phyloP scores from a whole-genome alignment of 2,888 invertebrate genomes.

The Apotomis capreana region DNA sequence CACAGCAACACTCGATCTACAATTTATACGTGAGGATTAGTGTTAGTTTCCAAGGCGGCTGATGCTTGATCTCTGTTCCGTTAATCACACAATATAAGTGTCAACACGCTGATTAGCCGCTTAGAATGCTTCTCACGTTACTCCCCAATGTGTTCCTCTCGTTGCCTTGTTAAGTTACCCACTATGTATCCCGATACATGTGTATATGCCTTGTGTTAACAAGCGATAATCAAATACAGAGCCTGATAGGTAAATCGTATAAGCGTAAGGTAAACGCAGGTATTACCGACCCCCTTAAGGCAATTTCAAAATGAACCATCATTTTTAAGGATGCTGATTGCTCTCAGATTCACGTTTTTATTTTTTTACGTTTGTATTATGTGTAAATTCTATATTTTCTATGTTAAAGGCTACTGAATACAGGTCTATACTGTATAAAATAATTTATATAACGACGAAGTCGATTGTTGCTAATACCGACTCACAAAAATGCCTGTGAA shows the following conservation, averaged over 20 bases:
- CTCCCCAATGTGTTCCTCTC: slow-evolving; percentile 47
- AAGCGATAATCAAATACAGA: slow-evolving; percentile 30
- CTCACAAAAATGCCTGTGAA: too few species aligned
- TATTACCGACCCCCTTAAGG: too few species aligned
- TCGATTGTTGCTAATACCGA: too few species aligned
- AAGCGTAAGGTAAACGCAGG: too few species aligned
- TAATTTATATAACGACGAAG: too few species aligned
- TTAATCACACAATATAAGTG: slow-evolving; percentile 52
- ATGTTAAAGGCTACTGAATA: too few species aligned
- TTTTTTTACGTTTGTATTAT: too few species aligned
- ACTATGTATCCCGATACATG: slow-evolving; percentile 37
- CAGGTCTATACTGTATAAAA: too few species aligned
- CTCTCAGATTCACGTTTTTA: too few species aligned
- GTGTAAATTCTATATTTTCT: too few species aligned
- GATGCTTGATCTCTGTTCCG: slow-evolving; percentile 38
- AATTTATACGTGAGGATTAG: neutral
- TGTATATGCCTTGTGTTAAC: slow-evolving; percentile 25
- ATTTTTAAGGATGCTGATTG: too few species aligned
- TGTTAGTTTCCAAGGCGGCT: neutral
- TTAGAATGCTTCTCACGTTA: slow-evolving; percentile 49
- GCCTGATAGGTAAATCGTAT: neutral
- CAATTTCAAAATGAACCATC: too few species aligned
- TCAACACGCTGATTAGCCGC: slow-evolving; percentile 61
- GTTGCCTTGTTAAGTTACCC: slow-evolving; percentile 47
- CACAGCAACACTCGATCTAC: neutral